Conservation (phyloP, 2,797 vertebrate genomes). For the Falco naumanni region DNA sequence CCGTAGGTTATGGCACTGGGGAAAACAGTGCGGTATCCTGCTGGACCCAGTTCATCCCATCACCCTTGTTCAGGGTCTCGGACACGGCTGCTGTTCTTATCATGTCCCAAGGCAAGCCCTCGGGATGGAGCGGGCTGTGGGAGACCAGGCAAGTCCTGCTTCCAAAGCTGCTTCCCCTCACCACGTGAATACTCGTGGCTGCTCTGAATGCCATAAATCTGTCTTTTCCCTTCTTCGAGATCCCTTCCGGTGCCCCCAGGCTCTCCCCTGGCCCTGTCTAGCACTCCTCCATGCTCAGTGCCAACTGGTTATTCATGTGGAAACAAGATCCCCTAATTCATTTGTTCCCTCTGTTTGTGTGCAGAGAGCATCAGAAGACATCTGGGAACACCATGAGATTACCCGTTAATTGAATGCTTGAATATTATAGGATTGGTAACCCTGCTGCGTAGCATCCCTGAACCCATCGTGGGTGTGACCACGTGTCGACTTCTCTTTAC, state of each 20-base stretch:
- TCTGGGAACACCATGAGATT: not conserved
- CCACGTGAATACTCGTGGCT: not conserved
- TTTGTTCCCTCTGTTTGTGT: not conserved
- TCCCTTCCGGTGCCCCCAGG: not conserved
- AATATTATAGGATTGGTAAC: not conserved
- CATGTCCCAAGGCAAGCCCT: not conserved
- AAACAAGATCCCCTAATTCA: not conserved
- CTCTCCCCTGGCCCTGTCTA: not conserved
- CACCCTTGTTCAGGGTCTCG: not conserved
- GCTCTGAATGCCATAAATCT: not conserved
- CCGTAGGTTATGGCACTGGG: no score
- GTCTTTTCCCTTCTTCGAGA: not conserved
- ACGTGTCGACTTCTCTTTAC: not conserved
- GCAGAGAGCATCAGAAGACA: not conserved
- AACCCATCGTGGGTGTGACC: not conserved
- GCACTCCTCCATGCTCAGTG: not conserved
- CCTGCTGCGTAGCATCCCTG: not conserved
- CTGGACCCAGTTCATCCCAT: not conserved
- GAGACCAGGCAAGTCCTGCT: not conserved
- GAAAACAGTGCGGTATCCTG: rapidly evolving
- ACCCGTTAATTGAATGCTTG: not conserved
- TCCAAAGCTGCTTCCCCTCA: not conserved
- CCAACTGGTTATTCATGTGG: not conserved
- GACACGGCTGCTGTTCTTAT: not conserved
- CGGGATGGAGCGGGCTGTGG: rapidly evolving